Conservation (phyloP, 2,888 invertebrate genomes). For the Cosmopolites sordidus region DNA sequence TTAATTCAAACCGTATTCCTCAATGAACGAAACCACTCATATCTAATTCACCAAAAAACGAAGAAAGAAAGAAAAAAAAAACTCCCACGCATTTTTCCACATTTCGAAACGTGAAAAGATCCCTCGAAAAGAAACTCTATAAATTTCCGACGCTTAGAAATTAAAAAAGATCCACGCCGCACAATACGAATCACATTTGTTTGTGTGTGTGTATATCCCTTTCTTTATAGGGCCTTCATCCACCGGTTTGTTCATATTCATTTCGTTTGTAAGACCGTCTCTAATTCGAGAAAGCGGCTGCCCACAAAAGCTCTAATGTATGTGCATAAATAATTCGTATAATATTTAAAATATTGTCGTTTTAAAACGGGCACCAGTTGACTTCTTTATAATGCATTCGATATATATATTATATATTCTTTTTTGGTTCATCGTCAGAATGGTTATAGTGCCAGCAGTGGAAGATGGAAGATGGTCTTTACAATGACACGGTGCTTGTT, state of each 20-base stretch:
- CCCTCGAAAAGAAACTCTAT: neutral
- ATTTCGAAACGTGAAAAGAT: constrained; percentile 19
- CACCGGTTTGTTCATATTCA: constrained; percentile 35
- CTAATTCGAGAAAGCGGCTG: constrained; percentile 39
- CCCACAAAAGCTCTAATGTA: constrained; percentile 40
- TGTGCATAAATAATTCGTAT: constrained; percentile 43
- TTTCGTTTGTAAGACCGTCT: constrained; percentile 34
- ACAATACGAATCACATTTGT: constrained; percentile 38
- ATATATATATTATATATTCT: no score
- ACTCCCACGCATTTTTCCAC: neutral
- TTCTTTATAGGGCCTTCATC: constrained; percentile 29
- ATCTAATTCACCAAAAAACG: neutral
- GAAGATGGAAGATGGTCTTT: no score
- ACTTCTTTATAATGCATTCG: constrained; percentile 38
- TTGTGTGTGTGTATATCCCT: constrained; percentile 34
- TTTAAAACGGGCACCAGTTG: constrained; percentile 10
- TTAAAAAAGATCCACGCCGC: neutral
- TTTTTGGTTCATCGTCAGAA: no score
- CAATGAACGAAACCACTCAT: neutral
- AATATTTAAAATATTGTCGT: constrained; percentile 41
- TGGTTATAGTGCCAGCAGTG: no score
- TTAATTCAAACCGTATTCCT: neutral
- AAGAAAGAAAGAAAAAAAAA: neutral
- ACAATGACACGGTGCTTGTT: no score
- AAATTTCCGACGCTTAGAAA: neutral